phyloP scores from a whole-genome alignment of 2,888 invertebrate genomes.

The Hirtodrosophila confusa region DNA sequence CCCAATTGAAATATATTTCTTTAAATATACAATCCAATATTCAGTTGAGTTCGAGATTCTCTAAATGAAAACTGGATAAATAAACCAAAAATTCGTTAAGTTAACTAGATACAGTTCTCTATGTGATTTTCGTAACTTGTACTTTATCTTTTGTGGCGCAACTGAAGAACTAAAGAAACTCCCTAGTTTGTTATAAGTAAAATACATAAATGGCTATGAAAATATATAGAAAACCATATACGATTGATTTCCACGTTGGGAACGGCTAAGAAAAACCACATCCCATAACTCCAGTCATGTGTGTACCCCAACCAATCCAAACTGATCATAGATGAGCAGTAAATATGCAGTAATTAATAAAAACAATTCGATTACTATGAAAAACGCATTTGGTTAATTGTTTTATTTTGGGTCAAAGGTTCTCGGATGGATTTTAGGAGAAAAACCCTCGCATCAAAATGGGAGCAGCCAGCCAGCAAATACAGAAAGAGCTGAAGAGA shows the following conservation, averaged over 20 bases:
- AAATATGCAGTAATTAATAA: constrained; percentile 63
- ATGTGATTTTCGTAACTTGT: too few relatives aligned
- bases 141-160: background rate
- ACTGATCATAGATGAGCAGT: constrained; percentile 31
- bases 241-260: too few relatives aligned
- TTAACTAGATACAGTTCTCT: too few relatives aligned
- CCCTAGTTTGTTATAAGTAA: constrained; percentile 36
- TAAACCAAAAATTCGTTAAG: too few relatives aligned
- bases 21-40: too few relatives aligned
- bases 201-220: constrained; percentile 34
- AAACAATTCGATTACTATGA: constrained; percentile 60
- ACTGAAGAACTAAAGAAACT: constrained; percentile 30
- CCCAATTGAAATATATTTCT: too few relatives aligned
- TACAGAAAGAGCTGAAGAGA: constrained; percentile 14
- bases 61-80: too few relatives aligned
- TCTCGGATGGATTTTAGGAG: background rate
- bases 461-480: constrained; percentile 24
- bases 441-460: constrained; percentile 1
- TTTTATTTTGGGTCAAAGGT: constrained; percentile 35
- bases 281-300: constrained; percentile 15
- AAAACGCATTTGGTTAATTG: constrained; percentile 18
- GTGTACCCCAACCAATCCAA: background rate
- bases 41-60: too few relatives aligned
- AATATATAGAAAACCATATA: background rate
- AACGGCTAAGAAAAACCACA: constrained; percentile 8